Evolutionary conservation across 35 echinoderm and acorn worm species (phyloP), one percentile per base, ranked within the genome.

Genomic region (Acanthaster planci): DNA sequence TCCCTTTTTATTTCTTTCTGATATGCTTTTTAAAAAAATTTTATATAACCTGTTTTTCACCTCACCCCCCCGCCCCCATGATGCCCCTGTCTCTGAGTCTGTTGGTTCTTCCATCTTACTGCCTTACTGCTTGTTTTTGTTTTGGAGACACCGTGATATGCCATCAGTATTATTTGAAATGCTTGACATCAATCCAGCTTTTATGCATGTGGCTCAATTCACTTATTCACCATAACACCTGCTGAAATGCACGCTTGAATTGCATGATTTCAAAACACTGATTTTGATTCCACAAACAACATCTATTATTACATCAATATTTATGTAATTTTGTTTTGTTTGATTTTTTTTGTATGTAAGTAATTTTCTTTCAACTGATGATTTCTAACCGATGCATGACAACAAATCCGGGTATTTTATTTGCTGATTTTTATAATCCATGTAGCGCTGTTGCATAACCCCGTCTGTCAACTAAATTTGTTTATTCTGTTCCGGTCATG

Each of bases 251-350:
- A 6, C 10, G 64, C 64, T 34, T 31, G n/a, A n/a, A n/a, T n/a
- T 72, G 64, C 64, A 72, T 72, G 64, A 72, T 72, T 34, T 72
- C 34, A 72, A 72, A 68, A 26, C n/a, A 72, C 64, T 27, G 14
- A 26, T 34, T 31, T 72, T 72, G 23, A 10, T 72, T 72, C 30
- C 34, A 7, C 34, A 35, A 72, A 31, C 34, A 72, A 27, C 34
- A 31, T 21, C 0, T 23, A 12, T 29, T 36, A 31, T 36, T 72
- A 6, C 14, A 26, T 72, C 30, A 72, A 72, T 29, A 72, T 47
- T 12, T 26, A 72, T 6, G 14, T 72, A 72, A 72, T 72, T 72
- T 47, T 47, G 12, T 47, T 47, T 47, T 47, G 42, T 47, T 12
- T 6, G 42, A 47, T 47, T 47, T 47, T 47, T 6, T 12, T 47